Conservation (phyloP, 2,797 vertebrate species). For the Arrhamphus sclerolepis region DNA sequence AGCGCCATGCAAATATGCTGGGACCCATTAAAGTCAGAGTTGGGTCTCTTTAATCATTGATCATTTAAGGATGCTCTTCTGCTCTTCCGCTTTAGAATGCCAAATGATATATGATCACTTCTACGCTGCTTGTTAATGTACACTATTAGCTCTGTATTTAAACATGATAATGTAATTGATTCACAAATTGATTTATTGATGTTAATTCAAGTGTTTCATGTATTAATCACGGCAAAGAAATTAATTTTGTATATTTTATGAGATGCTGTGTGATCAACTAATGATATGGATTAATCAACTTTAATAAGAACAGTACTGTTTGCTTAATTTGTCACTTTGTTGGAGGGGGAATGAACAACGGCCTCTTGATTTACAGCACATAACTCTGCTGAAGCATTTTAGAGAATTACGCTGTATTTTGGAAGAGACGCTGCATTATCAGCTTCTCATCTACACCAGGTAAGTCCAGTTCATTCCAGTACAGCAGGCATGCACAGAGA, state of each 20-base stretch:
- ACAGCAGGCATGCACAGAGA: not conserved
- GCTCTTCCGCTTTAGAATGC: constrained; percentile 65
- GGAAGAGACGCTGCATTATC: constrained; percentile 9
- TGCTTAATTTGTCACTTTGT: constrained; percentile 87
- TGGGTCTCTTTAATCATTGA: constrained; percentile 72
- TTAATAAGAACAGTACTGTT: constrained; percentile 89
- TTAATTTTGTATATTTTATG: constrained; percentile 83
- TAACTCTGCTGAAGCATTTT: constrained; percentile 59
- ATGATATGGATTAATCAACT: constrained; percentile 89
- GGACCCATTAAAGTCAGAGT: constrained; percentile 67
- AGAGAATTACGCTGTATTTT: constrained; percentile 32
- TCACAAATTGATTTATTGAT: constrained; percentile 88
- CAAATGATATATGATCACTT: constrained; percentile 78
- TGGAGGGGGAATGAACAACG: constrained; percentile 75
- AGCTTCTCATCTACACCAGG: constrained; percentile 14
- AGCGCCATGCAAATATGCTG: constrained; percentile 31
- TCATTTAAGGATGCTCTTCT: constrained; percentile 75
- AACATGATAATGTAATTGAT: constrained; percentile 86
- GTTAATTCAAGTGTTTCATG: constrained; percentile 86
- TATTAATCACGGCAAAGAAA: constrained; percentile 84
- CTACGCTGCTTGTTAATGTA: constrained; percentile 69
- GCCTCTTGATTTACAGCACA: constrained; percentile 76
- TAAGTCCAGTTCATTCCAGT: not conserved
- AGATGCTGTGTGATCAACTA: constrained; percentile 84
- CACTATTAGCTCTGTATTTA: constrained; percentile 83